Evolutionary conservation across 2,888 invertebrate species (phyloP), one percentile per base, ranked within the genome.

Genomic region (Ochropleura leucogaster): DNA sequence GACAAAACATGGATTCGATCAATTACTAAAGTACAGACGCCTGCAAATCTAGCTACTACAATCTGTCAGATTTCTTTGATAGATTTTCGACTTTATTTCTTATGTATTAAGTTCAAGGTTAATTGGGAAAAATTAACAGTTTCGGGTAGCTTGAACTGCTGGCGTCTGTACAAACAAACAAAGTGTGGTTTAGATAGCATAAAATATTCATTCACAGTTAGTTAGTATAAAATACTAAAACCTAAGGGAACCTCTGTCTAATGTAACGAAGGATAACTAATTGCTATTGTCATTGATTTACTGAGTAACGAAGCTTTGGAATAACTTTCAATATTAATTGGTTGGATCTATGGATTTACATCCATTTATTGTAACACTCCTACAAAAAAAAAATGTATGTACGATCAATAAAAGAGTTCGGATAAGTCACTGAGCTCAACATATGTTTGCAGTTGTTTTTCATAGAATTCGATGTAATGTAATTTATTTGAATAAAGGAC

Each of bases 221-320:
- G 6, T 59, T 47, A 44, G n/a, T 47, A 7, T 46, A 18, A 53
- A 65, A 53, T 3, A 51, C 59, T 47, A 60, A 60, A 60, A 55
- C 30, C 10, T 6, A 3, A 60, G 14, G 12, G 40, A 40, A 49
- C 18, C 12, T 14, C 49, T 16, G 18, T 55, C 47, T 3, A 12
- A 62, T n/a, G 40, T 62, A 49, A 80, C 42, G n/a, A 55, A 53
- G 60, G 65, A 53, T 55, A 60, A 66, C 16, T 49, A 66, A 66
- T 77, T 49, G 18, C 30, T 60, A 12, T 47, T 49, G n/a, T 44
- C 6, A 47, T 65, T 20, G 47, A 60, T 79, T 71, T 42, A 47
- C 8, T 60, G 46, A n/a, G 4, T 9, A 12, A 3, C 14, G 9
- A 47, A 49, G 30, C 3, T 20, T 55, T 16, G 12, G 20, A 44